Evolutionary conservation across 2,888 invertebrate genomes (phyloP).

Genomic region (Homarus gammarus): DNA sequence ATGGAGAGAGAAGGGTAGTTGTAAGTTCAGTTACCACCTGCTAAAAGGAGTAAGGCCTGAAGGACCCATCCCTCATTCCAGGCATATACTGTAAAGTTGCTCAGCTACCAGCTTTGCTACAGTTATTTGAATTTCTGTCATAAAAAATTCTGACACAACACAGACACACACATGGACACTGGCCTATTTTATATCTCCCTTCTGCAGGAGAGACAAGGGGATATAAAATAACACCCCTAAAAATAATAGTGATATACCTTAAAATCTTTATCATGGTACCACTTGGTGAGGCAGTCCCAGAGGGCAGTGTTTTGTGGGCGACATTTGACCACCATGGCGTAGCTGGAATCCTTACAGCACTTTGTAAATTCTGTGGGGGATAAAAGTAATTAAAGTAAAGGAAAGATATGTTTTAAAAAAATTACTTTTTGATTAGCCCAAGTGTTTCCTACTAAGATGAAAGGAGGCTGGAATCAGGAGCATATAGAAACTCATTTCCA

Average conservation of each 20-base stretch:
- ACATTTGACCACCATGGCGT: conserved; percentile 88
- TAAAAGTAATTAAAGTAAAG: not conserved
- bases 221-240: not conserved
- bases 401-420: no score
- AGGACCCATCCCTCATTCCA: not conserved
- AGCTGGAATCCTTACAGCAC: conserved; percentile 85
- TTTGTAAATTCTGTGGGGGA: conserved; percentile 81
- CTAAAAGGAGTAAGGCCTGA: no score
- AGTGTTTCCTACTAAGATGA: no score
- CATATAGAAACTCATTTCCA: no score
- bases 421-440: no score
- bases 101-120: not conserved
- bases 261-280: conserved; percentile 80
- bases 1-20: no score
- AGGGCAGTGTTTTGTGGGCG: conserved; percentile 85
- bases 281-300: conserved; percentile 85
- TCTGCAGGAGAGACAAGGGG: no score
- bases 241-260: conserved; percentile 39
- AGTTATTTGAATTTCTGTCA: not conserved
- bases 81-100: not conserved
- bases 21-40: no score
- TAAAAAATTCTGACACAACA: not conserved
- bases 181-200: no score
- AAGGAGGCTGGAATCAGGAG: no score
- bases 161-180: no score